These are phyloP conservation scores for Calliphora vicina DNA, from an alignment of 1,140 invertebrate species.

Conservation along the genomic window DNA sequence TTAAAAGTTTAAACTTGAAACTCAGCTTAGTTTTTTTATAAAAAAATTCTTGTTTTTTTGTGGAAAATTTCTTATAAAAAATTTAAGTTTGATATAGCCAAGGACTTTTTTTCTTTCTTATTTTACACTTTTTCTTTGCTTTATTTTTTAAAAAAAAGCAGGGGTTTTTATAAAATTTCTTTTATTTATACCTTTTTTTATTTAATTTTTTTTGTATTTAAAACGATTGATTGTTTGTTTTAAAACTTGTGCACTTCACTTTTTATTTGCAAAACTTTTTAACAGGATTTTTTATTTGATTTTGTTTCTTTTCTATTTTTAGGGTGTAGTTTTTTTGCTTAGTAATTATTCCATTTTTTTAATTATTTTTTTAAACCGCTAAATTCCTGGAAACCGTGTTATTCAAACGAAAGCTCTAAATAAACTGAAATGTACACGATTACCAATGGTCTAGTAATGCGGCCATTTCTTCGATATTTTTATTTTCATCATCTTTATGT, in stretches of 20 bases:
- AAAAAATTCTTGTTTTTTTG: neutral
- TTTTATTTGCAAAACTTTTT: neutral
- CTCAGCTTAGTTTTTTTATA: neutral
- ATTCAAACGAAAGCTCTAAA: conserved; percentile 27
- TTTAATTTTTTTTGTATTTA: neutral
- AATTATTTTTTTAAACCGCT: neutral
- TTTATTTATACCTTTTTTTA: neutral
- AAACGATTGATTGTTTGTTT: neutral
- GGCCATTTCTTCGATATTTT: conserved; percentile 26
- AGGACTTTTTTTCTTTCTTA: neutral
- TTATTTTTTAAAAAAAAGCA: too few relatives aligned
- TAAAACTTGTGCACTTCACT: too few relatives aligned
- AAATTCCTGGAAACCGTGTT: neutral
- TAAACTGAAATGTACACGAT: conserved; percentile 25
- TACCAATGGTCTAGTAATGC: conserved; percentile 31
- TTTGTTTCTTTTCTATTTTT: neutral
- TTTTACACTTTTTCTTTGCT: neutral
- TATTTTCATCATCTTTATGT: neutral
- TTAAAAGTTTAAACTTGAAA: neutral
- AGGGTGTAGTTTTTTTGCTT: neutral
- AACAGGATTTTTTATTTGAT: neutral
- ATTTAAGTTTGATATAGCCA: neutral
- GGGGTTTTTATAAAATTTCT: neutral
- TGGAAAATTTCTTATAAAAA: neutral
- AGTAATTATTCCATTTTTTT: neutral